Evolutionary conservation across 2,888 invertebrate genomes (phyloP), one percentile per base, ranked within the genome.

Genomic region (Dryomyza anilis): DNA sequence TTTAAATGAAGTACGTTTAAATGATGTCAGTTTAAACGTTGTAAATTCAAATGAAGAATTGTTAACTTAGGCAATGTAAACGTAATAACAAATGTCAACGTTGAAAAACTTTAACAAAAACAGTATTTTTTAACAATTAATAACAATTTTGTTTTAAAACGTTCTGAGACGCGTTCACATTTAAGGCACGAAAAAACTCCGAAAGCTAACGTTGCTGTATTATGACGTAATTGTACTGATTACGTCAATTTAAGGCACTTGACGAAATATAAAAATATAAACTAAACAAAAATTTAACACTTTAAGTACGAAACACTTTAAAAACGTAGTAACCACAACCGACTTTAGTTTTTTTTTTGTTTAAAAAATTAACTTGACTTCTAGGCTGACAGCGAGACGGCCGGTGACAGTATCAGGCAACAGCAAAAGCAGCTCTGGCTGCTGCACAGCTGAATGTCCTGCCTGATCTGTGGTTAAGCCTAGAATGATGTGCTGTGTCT

Each of bases 381-480:
- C 61, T 61, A 61, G 53, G 61, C 61, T 23, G n/a, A 56, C 36
- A 33, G 33, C 12, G 33, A 33, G 33, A 33, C 33, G 33, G 12
- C 33, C 8, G 39, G 8, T n/a, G 39, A 39, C 14, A 12, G 39
- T 14, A 7, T 7, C 55, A 45, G 62, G 63, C 60, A 52, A 43
- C 67, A 64, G 68, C 59, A 69, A 65, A 63, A 61, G 63, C 67
- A 68, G 70, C 45, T 69, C n/a, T n/a, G n/a, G n/a, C 61, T 53
- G 55, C 46, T 61, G 56, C 21, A n/a, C n/a, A 43, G 63, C 45
- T 66, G 52, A 75, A 76, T 79, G 82, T 83, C 80, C 79, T 83
- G 79, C 75, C 80, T 77, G 81, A 80, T 81, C 82, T 78, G 80
- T 78, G 82, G 83, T 82, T 84, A 83, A 83, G 83, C 83, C 83